phyloP scores from a whole-genome alignment of 2,797 vertebrate genomes.

The Gallinago stenura region DNA sequence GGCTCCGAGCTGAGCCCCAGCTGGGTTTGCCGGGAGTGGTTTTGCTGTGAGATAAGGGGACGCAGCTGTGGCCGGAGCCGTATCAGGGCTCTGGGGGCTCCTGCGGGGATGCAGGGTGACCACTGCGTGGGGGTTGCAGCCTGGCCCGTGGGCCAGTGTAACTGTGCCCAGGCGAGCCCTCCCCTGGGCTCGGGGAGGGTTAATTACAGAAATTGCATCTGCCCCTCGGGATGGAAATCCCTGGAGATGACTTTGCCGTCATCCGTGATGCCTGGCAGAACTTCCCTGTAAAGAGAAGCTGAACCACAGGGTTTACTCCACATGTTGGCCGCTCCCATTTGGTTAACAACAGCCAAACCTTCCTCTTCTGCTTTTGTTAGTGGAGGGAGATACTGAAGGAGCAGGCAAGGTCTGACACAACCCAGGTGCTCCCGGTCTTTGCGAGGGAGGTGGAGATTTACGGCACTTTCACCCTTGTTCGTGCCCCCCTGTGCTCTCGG shows the following conservation, averaged over 20 bases:
- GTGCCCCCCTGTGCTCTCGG: no score
- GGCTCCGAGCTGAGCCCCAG: no score
- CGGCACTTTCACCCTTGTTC: rapidly evolving
- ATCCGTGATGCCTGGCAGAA: rapidly evolving
- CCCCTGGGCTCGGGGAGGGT: rapidly evolving
- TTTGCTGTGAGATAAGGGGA: neutral
- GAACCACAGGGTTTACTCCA: neutral
- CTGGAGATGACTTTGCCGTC: neutral
- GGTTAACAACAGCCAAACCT: neutral
- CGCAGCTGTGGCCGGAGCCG: neutral
- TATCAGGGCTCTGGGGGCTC: neutral
- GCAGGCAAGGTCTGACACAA: rapidly evolving
- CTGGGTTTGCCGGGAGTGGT: rapidly evolving
- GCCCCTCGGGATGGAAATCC: neutral
- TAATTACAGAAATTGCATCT: neutral
- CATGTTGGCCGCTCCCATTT: rapidly evolving
- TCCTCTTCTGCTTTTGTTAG: neutral
- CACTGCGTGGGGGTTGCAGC: rapidly evolving
- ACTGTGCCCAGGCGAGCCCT: neutral
- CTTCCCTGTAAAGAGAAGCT: neutral
- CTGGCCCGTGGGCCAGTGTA: neutral
- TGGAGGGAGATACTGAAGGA: no score
- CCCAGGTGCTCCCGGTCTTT: rapidly evolving
- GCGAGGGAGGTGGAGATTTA: neutral
- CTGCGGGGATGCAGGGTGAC: rapidly evolving